Evolutionary conservation across 1,140 invertebrate species (phyloP).

Genomic region (Ostrea denselamellosa): DNA sequence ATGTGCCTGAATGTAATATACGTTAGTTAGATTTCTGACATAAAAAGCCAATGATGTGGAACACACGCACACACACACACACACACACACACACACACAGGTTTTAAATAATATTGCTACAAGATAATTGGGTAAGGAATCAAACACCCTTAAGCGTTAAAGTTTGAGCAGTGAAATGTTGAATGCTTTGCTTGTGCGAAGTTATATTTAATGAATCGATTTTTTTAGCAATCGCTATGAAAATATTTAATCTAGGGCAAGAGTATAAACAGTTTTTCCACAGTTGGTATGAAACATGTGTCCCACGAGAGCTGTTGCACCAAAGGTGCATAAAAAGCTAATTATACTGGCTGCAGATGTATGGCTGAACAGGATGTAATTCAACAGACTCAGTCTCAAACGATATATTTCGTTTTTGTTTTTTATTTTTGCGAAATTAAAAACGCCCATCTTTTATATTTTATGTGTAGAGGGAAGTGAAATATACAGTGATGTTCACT

Average conservation of each 20-base stretch:
- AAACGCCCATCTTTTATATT: neutral
- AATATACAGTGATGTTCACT: too few species aligned
- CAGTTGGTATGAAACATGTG: neutral
- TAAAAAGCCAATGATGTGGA: neutral
- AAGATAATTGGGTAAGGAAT: slow-evolving; percentile 23
- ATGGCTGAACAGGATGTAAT: neutral
- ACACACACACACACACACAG: too few species aligned
- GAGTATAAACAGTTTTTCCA: neutral
- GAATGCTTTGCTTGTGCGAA: neutral
- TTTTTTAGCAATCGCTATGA: slow-evolving; percentile 2
- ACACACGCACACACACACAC: too few species aligned
- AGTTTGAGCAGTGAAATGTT: neutral
- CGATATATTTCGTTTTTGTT: neutral
- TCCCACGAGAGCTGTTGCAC: neutral
- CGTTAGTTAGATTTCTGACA: slow-evolving; percentile 1
- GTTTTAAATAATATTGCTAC: neutral
- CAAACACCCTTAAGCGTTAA: neutral
- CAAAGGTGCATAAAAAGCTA: neutral
- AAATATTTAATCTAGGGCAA: neutral
- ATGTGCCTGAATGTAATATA: neutral
- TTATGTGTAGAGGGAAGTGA: too few species aligned
- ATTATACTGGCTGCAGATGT: neutral
- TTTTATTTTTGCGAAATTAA: neutral
- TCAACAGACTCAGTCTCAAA: neutral
- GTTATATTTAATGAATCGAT: neutral